These are phyloP conservation scores for Trichogramma evanescens DNA, from an alignment of 2,888 invertebrate species.

Conservation along the genomic window DNA sequence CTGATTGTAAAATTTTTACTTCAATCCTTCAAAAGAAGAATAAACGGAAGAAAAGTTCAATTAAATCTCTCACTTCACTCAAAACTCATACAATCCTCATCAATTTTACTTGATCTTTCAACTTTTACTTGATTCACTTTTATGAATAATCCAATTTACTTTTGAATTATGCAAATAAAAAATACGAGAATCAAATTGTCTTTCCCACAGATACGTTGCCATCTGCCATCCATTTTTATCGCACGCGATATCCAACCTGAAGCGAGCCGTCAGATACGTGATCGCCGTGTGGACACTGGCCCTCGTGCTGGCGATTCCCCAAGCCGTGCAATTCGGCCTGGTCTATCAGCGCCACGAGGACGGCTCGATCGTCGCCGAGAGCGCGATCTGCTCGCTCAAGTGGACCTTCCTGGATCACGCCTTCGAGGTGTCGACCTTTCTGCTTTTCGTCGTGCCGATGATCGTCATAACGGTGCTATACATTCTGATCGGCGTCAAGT, in stretches of 20 bases:
- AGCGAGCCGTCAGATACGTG: slow-evolving; percentile 70
- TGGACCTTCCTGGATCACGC: slow-evolving; percentile 59
- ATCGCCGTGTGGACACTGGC: slow-evolving; percentile 72
- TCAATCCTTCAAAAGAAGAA: too few species aligned
- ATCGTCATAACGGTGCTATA: slow-evolving; percentile 77
- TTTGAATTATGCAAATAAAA: background rate
- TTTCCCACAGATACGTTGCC: slow-evolving; percentile 32
- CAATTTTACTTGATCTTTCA: too few species aligned
- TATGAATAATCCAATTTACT: too few species aligned
- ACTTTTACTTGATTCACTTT: too few species aligned
- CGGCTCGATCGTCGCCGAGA: slow-evolving; percentile 46
- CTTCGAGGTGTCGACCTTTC: slow-evolving; percentile 71
- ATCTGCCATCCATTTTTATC: slow-evolving; percentile 62
- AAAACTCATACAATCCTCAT: too few species aligned
- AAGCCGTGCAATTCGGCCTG: slow-evolving; percentile 74
- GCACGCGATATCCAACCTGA: slow-evolving; percentile 76
- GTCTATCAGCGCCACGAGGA: slow-evolving; percentile 48
- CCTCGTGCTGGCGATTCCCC: slow-evolving; percentile 66
- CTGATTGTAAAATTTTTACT: too few species aligned
- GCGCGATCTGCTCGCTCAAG: slow-evolving; percentile 57
- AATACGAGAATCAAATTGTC: background rate
- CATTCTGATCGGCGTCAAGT: slow-evolving; percentile 66
- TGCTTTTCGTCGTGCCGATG: slow-evolving; percentile 85
- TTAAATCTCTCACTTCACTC: too few species aligned
- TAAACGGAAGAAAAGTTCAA: too few species aligned